These are phyloP conservation scores for Cephalopachus bancanus DNA, from an alignment of 2,797 vertebrate species.

Conservation along the genomic window DNA sequence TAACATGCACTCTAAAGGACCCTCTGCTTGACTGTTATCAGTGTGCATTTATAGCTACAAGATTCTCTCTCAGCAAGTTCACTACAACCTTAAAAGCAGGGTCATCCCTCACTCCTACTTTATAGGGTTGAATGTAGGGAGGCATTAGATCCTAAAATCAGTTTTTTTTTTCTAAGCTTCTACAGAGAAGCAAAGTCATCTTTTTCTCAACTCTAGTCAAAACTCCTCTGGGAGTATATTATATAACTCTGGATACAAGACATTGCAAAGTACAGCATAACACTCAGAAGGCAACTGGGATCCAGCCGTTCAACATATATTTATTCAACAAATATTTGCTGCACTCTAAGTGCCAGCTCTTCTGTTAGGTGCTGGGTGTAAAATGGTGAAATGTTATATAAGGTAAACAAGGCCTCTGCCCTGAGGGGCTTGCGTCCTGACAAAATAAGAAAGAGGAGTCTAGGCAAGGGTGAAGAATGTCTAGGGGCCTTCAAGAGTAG, in stretches of 20 bases:
- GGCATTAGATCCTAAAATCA: conserved; percentile 1
- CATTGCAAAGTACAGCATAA: neutral
- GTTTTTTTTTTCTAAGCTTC: neutral
- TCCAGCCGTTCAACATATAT: neutral
- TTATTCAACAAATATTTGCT: neutral
- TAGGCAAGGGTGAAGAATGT: neutral
- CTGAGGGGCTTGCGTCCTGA: neutral
- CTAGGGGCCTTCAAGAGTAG: neutral
- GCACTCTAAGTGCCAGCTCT: neutral
- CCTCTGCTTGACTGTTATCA: neutral
- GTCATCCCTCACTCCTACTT: neutral
- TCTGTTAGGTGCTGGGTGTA: neutral
- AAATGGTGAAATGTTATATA: neutral
- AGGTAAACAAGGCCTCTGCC: neutral
- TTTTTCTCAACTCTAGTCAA: neutral
- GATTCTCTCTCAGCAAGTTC: neutral
- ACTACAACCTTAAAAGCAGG: neutral
- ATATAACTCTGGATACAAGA: neutral
- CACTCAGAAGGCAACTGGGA: neutral
- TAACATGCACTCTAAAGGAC: neutral
- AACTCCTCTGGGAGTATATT: neutral
- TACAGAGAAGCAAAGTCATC: neutral
- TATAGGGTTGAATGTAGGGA: neutral
- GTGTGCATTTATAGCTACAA: neutral
- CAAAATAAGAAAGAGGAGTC: neutral